Evolutionary conservation across 2,888 invertebrate genomes (phyloP), one percentile per base, ranked within the genome.

Genomic region (Cheilosia impressa): DNA sequence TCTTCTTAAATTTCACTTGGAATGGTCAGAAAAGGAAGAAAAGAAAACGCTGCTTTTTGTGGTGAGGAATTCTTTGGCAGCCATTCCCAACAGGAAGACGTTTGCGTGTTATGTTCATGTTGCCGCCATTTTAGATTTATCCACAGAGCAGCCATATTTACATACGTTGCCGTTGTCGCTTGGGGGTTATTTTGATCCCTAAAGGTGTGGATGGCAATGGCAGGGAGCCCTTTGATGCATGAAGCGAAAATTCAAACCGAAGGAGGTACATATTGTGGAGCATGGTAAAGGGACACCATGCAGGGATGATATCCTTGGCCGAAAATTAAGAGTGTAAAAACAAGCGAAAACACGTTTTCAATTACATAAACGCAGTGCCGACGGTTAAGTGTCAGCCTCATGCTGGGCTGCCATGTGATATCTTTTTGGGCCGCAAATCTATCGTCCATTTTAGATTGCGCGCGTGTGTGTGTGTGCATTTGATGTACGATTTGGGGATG

Each of bases 121-220:
- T 72, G 71, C 80, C 85, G 85, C 85, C 85, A 85, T 85, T 85
- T 85, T 85, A 76, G 27, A 76, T 81, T 66, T 62, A 60, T 66
- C 71, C 50, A 50, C 62, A 65, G 69, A 62, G 76, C 68, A 68
- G 81, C 85, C 76, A 85, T 85, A 85, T 85, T 80, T 77, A 45
- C 63, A 58, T 75, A 58, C 27, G 22, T 34, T 41, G 57, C 19
- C 52, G 71, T 57, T 82, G 45, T 60, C 41, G 57, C 65, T 72
- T 76, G 52, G 31, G 45, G 65, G 80, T 69, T 85, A 76, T 85
- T 75, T 80, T 80, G 85, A 77, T 85, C 50, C 55, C 53, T 27
- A 43, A 50, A 75, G 80, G 85, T 76, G 84, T 80, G 73, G 79
- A 84, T 77, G 65, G 58, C 77, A 77, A 50, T 57, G 27, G 41